Conservation (phyloP, 2,888 invertebrate genomes). For the Cataglyphis rosenhaueri region DNA sequence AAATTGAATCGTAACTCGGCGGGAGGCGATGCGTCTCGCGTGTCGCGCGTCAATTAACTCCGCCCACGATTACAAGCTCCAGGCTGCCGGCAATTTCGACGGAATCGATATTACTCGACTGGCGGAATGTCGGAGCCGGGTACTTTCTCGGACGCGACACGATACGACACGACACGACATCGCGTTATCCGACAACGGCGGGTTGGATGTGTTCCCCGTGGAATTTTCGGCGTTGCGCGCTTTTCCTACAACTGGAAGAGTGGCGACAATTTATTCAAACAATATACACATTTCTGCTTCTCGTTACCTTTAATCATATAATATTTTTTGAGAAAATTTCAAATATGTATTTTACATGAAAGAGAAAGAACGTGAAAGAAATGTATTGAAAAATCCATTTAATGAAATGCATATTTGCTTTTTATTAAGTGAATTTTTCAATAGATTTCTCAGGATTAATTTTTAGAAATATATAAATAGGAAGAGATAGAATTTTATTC, state of each 20-base stretch:
- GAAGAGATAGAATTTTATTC: neutral
- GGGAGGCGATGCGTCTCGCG: conserved; percentile 51
- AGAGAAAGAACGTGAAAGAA: no score
- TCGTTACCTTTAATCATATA: neutral
- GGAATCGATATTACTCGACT: conserved; percentile 56
- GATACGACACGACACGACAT: conserved; percentile 39
- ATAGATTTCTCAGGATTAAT: neutral
- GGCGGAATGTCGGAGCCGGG: conserved; percentile 45
- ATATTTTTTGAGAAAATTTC: neutral
- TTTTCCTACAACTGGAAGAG: neutral
- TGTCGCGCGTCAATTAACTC: conserved; percentile 56
- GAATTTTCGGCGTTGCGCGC: conserved; percentile 15
- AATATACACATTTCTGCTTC: neutral
- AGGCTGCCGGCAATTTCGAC: conserved; percentile 50
- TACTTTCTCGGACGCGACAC: conserved; percentile 45
- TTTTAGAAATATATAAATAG: neutral
- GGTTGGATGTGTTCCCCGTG: conserved; percentile 18
- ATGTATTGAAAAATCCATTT: no score
- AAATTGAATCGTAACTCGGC: conserved; percentile 55
- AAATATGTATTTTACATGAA: neutral
- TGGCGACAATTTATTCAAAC: conserved; percentile 34
- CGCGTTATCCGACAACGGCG: conserved; percentile 43
- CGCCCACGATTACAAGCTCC: conserved; percentile 55
- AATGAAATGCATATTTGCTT: no score
- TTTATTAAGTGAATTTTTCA: neutral